Base-by-base conservation (phyloP, 2,113 vertebrate species). In the Lutjanus erythropterus region DNA sequence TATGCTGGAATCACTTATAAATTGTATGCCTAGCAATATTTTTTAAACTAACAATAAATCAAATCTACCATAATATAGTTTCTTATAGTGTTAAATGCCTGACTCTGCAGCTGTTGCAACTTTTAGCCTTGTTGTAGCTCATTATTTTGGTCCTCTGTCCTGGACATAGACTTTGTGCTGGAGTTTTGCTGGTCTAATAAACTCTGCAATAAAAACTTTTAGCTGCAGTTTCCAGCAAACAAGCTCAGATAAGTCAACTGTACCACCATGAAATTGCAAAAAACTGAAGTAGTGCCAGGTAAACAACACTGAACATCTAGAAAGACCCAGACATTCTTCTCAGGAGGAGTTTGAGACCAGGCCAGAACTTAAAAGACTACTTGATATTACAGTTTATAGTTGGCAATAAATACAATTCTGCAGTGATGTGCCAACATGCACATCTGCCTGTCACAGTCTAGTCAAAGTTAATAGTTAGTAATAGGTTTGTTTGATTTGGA, bases 111-210 rank as follows among this genome's bases (percentile, higher is more conserved):
- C 50, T 50, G 18, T 77, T 62, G 42, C 53, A 75, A 33, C 33
- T 53, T 67, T 72, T 65, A 69, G 68, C 55, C 61, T 69, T 46
- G 29, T 47, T 81, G 31, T 41, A 44, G 33, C 75, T 83, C 41
- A 65, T 84, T 89, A 81, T 83, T 86, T 83, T 15, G 70, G 56
- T 60, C 59, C 31, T 52, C 29, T 12, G 18, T 70, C 46, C 64
- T 12, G 9, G 59, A 66, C 65, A 11, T 25, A 35, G 44, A 37
- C 58, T 46, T 29, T 66, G 52, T 50, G 65, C 21, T 41, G 46
- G 31, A 61, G 29, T 44, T 71, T 65, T 25, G 21, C 41, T 52
- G 75, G 37, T 87, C 46, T 67, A 82, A 87, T 89, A 85, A 85
- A 77, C n/a, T 42, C 78, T 25, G 9, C 37, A 61, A 9, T 66